Evolutionary conservation across 2,113 vertebrate genomes (phyloP).

Genomic region (Felis chaus): DNA sequence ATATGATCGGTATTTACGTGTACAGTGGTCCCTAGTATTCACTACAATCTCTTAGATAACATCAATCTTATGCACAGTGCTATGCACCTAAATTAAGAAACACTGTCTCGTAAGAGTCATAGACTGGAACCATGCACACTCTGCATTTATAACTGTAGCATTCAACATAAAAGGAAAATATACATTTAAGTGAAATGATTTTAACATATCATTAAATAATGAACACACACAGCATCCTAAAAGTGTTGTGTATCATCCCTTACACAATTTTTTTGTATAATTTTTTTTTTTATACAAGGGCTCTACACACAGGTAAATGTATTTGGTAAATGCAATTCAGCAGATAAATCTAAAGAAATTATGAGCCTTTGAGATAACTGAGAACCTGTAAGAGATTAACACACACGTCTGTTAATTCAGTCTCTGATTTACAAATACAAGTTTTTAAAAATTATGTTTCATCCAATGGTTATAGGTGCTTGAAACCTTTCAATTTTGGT

Average conservation of each 20-base stretch:
- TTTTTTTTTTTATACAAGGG: neutral
- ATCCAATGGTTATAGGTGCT: neutral
- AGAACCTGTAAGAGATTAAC: neutral
- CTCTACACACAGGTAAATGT: neutral
- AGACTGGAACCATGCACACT: neutral
- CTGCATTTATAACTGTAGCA: neutral
- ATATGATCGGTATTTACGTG: neutral
- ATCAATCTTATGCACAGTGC: neutral
- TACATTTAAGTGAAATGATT: constrained; percentile 14
- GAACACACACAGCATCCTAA: neutral
- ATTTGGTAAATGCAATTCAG: constrained; percentile 22
- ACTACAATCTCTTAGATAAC: neutral
- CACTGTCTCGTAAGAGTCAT: neutral
- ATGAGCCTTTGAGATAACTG: neutral
- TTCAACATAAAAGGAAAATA: constrained; percentile 28
- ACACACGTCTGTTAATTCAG: neutral
- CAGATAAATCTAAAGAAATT: constrained; percentile 14
- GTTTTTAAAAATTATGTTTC: neutral
- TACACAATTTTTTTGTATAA: neutral
- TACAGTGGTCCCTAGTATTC: neutral
- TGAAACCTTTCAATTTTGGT: constrained; percentile 8
- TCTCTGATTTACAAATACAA: neutral
- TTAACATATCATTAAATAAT: constrained; percentile 37
- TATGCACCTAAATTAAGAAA: neutral
- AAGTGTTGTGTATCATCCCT: neutral